Evolutionary conservation across 2,113 vertebrate species (phyloP), one percentile per base, ranked within the genome.

Genomic region (Ranitomeya imitator): DNA sequence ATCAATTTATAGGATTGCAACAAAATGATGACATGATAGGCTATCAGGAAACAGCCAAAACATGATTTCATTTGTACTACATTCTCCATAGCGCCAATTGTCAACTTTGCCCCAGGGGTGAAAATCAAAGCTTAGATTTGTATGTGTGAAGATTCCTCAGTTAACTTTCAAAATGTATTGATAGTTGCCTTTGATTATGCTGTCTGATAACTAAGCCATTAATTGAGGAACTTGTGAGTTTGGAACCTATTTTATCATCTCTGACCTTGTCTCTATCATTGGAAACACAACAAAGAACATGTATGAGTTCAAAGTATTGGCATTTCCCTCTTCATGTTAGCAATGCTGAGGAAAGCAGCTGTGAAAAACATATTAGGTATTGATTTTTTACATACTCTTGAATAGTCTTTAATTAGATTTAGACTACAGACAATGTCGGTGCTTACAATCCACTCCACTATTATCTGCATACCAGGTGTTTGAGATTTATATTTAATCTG

Each of bases 351-450:
- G 90, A 93, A 94, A 95, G 94, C 94, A 96, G 94, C 96, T 95
- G 95, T 90, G 91, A 93, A 93, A 93, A 94, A 90, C 92, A 92
- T 96, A 97, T 96, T 96, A 94, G 76, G 86, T 96, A 97, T 97
- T 91, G 97, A 98, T 96, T 93, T 79, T 55, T 90, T 91, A 90
- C 92, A 91, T 89, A 93, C 93, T 85, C 89, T 89, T 93, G 92
- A 92, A 92, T 92, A 92, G 18, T 85, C 93, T 94, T 95, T 97
- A 96, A 97, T 97, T 96, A 95, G 94, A 95, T 96, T 96, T 96
- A 94, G 95, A 95, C 93, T 93, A 93, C 96, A 97, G 96, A 96
- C 94, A 96, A 94, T 89, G 79, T 37, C 94, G 90, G 69, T 90
- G 77, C 76, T 89, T 80, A 82, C 23, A 57, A 76, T 80, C 37